Evolutionary conservation across 2,113 vertebrate species (phyloP), one percentile per base, ranked within the genome.

Genomic region (Cranoglanis bouderius): DNA sequence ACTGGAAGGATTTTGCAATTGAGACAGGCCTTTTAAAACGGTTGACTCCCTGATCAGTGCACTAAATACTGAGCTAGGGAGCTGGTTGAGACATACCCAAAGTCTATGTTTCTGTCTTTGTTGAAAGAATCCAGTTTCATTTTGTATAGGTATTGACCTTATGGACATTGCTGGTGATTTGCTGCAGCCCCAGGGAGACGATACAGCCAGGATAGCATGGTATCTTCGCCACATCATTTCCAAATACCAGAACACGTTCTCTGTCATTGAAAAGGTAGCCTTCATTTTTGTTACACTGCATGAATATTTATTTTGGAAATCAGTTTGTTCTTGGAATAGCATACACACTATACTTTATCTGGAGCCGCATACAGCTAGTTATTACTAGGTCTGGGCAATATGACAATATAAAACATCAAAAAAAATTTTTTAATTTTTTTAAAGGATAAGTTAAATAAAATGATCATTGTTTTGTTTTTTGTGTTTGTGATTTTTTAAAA

Each of bases 181-280:
- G 0, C 18, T 98, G 35, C 94, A 95, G 88, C 93, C 94, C 0
- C 1, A 90, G 14, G 97, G 95, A 0, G 96, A 96, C 0, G 98
- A 98, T 80, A 1, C 4, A 0, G 97, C 97, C 3, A 93, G 98
- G 21, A 93, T 87, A 0, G 95, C 97, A 70, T 98, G 97, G 97
- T 90, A 96, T 82, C 0, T 97, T 0, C 94, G 90, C 0, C 91
- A 75, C 26, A 90, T 90, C 0, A 90, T 98, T 90, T 0, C 2
- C 53, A 93, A 85, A 2, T 97, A 94, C 75, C 98, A 98, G 82
- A 95, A 98, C 85, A 96, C 96, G 0, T 98, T 98, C 94, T 95
- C 87, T 0, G 95, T 97, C 88, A 95, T 98, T 0, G 97, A 98
- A 94, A 97, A 95, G 97, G 98, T 97, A 14, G 6, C 18, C 35